Base-by-base conservation (phyloP, 2,797 vertebrate genomes). In the Malurus splendens region DNA sequence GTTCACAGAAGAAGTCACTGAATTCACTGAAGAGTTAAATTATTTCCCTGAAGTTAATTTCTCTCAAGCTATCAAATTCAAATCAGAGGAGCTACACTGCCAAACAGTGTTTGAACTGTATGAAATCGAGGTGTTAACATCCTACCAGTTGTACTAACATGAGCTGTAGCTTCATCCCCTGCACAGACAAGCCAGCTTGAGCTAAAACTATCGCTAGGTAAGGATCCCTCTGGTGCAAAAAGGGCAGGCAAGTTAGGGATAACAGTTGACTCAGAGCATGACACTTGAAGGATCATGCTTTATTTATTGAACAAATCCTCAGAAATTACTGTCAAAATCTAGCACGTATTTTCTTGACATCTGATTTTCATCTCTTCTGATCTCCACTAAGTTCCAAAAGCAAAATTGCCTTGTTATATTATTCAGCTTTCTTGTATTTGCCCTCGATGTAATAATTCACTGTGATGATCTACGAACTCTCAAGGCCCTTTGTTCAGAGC, bases 401-500 rank as follows among this genome's bases (percentile, higher is more conserved):
- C 50, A 85, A 91, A 84, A 88, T 62, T 89, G 50, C 68, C 39
- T 51, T 33, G 36, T 55, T 77, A 36, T 38, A 71, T 70, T 67
- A 77, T 57, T 76, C 48, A 75, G 38, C 18, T 52, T 92, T 85
- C 75, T 57, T 71, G 23, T 61, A 66, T 84, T 93, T 89, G 71
- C 44, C 59, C 59, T 87, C 18, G 2, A 42, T 86, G 39, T 10
- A 61, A 39, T 82, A 87, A 85, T 54, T 93, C 75, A 72, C 47
- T 89, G 56, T 11, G 57, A 85, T 82, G 64, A 90, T 90, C 87
- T 90, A 76, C 33, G 42, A 74, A 55, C 52, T 89, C 79, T 90
- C 82, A 47, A 86, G 68, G 75, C 65, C 65, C 60, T 88, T 89
- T 83, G 84, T 91, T 93, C 66, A 77, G 56, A 62, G 68, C 28